Evolutionary conservation across 1,140 invertebrate genomes (phyloP).

Genomic region (Pachypeltis micranthus): DNA sequence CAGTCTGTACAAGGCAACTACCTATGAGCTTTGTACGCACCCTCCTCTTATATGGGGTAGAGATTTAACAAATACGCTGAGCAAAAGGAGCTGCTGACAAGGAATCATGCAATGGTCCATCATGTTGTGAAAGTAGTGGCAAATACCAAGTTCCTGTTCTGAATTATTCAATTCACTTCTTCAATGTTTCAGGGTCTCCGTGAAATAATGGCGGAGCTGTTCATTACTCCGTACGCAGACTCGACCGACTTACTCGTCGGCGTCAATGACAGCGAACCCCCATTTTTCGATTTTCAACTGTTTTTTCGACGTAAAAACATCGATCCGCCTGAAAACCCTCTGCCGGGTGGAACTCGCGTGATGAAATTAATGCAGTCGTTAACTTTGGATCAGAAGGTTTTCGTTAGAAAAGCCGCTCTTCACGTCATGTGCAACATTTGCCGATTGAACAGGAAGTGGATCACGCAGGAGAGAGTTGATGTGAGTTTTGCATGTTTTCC

Average conservation of each 20-base stretch:
- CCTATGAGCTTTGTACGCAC: no score
- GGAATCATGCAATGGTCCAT: no score
- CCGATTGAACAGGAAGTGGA: constrained; percentile 28
- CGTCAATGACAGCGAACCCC: constrained; percentile 1
- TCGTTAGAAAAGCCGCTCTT: constrained; percentile 44
- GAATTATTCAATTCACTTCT: no score
- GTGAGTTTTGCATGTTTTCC: constrained; percentile 30
- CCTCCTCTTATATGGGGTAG: no score
- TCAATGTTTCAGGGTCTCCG: neutral
- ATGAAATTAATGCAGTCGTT: constrained; percentile 39
- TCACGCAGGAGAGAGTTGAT: constrained; percentile 34
- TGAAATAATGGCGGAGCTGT: constrained; percentile 36
- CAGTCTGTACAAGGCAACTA: no score
- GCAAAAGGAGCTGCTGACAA: no score
- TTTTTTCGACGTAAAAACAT: constrained; percentile 26
- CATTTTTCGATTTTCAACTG: constrained; percentile 20
- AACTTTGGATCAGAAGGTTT: constrained; percentile 44
- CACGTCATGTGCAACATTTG: constrained; percentile 39
- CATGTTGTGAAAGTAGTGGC: no score
- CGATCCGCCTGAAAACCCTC: constrained; percentile 19
- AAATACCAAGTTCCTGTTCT: no score
- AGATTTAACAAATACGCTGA: no score
- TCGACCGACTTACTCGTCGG: neutral
- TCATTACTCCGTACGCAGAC: constrained; percentile 31
- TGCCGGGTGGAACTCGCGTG: constrained; percentile 34